Evolutionary conservation across 2,797 vertebrate genomes (phyloP), one percentile per base, ranked within the genome.

Genomic region (Vireo griseus): DNA sequence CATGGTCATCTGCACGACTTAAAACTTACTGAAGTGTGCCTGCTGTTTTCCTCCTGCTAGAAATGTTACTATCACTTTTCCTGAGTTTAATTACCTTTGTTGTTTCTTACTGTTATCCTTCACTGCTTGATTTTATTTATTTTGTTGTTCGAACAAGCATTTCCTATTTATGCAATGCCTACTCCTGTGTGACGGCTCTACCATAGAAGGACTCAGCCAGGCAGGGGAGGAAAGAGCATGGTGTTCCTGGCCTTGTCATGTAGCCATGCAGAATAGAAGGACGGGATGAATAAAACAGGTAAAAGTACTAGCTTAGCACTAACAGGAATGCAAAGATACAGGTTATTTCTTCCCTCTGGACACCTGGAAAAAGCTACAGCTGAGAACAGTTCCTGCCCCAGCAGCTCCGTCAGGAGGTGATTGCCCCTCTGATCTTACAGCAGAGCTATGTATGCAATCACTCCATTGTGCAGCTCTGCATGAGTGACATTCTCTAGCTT

Each of bases 391-490:
- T 92, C 24, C 54, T 80, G 48, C 45, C 29, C 15, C 67, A 75
- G 72, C 19, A 62, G 58, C 54, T 50, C 11, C 11, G 0, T 62
- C 63, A 57, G 48, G 48, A 58, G 11, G 39, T 0, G 0, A 21
- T 25, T 62, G 39, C 19, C 39, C 19, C 62, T 71, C 67, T 57
- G 35, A 82, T 58, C n/a, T 79, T 75, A 48, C 1, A 88, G 62
- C 1, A 78, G 42, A 81, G n/a, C 67, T 39, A 33, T 45, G 29
- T 13, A 35, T 47, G 57, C 51, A 33, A 21, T 58, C 35, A 11
- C 22, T 48, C 35, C 29, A 40, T 31, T 13, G 11, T 57, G 58
- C 48, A 62, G 52, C 54, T 83, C 72, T 66, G 39, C 52, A 40
- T 0, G 5, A 66, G 48, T 29, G n/a, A 78, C 57, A 18, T 37